Percentiles rank a stretch among this genome's conserved stretches.
Conservation (phyloP, 2,797 vertebrate genomes). For the Microhierax caerulescens region DNA sequence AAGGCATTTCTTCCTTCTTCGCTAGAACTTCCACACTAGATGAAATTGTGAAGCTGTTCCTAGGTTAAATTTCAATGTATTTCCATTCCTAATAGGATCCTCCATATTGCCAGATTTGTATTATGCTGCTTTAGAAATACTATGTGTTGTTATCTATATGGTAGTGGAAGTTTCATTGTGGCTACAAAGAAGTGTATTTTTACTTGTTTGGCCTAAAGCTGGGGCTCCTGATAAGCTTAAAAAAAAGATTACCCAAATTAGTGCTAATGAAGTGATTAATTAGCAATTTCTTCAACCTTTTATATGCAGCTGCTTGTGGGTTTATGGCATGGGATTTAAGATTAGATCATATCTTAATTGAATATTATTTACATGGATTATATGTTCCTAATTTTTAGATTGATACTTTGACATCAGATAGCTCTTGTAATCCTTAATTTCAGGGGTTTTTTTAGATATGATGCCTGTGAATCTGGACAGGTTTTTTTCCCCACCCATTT, state of each 20-base stretch:
- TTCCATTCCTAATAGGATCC: neutral
- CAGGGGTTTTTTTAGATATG: neutral
- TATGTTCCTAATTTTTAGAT: neutral
- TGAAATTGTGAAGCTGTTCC: constrained; percentile 34
- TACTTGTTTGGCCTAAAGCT: neutral
- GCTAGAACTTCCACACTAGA: neutral
- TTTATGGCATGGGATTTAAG: neutral
- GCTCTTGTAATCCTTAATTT: neutral
- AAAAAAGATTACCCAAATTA: neutral
- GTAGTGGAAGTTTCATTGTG: neutral
- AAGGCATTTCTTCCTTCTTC: constrained; percentile 38
- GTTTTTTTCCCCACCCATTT: neutral
- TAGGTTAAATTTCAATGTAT: neutral
- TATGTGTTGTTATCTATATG: neutral
- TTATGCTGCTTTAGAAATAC: neutral
- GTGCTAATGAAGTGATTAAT: neutral
- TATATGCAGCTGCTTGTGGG: neutral
- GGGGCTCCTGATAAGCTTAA: neutral
- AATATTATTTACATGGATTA: neutral
- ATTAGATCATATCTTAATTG: neutral
- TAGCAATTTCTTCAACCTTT: neutral
- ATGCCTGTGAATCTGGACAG: neutral
- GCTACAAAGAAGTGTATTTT: neutral
- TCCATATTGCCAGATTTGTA: neutral
- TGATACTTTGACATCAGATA: neutral